Conservation (phyloP, 2,888 invertebrate species). For the Drosophila anceps region DNA sequence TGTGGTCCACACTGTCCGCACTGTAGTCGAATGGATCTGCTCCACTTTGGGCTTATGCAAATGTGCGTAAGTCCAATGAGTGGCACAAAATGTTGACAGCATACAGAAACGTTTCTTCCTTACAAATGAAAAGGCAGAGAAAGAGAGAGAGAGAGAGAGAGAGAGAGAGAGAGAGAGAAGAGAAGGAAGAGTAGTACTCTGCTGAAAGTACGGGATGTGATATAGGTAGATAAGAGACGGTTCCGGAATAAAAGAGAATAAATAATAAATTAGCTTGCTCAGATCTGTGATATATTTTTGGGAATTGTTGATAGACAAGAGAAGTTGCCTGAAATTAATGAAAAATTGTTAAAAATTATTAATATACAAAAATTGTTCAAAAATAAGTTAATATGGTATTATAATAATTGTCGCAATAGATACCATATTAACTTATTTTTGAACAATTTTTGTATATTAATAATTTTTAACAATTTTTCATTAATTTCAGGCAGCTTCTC, state of each 20-base stretch:
- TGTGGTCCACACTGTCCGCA: conserved; percentile 18
- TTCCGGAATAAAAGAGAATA: background rate
- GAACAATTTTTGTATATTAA: too few species aligned
- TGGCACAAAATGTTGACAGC: conserved; percentile 49
- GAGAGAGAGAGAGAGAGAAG: background rate
- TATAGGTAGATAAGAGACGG: background rate
- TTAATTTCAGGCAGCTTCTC: too few species aligned
- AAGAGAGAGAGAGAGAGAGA: background rate
- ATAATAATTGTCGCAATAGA: too few species aligned
- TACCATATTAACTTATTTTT: too few species aligned
- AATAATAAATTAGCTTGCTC: background rate
- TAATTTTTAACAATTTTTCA: too few species aligned
- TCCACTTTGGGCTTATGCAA: conserved; percentile 58
- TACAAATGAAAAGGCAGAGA: background rate
- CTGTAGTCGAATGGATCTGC: conserved; percentile 17
- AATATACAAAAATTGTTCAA: too few species aligned
- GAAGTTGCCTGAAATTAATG: too few species aligned
- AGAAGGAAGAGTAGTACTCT: too few species aligned
- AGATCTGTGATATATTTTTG: background rate
- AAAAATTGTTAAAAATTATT: too few species aligned
- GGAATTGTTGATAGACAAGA: too few species aligned
- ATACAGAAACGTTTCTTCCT: conserved; percentile 18
- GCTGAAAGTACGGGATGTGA: background rate
- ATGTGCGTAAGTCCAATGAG: conserved; percentile 37
- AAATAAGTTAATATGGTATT: too few species aligned